Evolutionary conservation across 1,140 invertebrate species (phyloP), one percentile per base, ranked within the genome.

Genomic region (Pseudachorutes palmiensis): DNA sequence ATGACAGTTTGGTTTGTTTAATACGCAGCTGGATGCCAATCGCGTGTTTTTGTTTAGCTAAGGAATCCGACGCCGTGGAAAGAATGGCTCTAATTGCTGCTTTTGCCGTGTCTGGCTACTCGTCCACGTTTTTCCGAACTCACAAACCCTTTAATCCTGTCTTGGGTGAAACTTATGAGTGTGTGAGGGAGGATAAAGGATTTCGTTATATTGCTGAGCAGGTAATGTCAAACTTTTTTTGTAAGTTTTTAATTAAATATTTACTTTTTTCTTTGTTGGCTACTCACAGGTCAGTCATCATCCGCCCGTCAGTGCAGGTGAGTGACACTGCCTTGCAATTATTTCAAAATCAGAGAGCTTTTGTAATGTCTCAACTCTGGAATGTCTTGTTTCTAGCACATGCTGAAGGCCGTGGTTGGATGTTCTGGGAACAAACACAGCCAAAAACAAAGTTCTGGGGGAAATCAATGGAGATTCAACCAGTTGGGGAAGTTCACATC

Each of bases 381-480:
- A 28, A 49, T 48, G 5, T 19, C 5, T 41, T 41, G 5, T 41
- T 41, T 41, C 19, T 41, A 41, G 36, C 36, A 16, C 64, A 91
- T 80, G 88, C 87, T 16, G 86, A 89, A 75, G 86, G 86, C 26
- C 78, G 82, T 67, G 86, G 85, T 74, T 93, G 89, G 79, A 82
- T 82, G 2, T 89, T 91, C 78, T 89, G 87, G 85, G 89, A 92
- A 82, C 87, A 89, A 75, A 84, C 86, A 1, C 80, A 88, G 70
- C 89, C 91, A 69, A 91, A 90, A 79, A 88, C 90, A 29, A 91
- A 90, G 78, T 94, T 94, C 80, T 93, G 90, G 90, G 90, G 90
- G 65, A 92, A 91, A 79, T 91, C 89, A 32, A 90, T 94, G 83
- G 90, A 92, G 80, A 88, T 92, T 76, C 87, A 91, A 75, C 90